Base-by-base conservation (phyloP, 1,140 invertebrate genomes). In the Apis laboriosa region DNA sequence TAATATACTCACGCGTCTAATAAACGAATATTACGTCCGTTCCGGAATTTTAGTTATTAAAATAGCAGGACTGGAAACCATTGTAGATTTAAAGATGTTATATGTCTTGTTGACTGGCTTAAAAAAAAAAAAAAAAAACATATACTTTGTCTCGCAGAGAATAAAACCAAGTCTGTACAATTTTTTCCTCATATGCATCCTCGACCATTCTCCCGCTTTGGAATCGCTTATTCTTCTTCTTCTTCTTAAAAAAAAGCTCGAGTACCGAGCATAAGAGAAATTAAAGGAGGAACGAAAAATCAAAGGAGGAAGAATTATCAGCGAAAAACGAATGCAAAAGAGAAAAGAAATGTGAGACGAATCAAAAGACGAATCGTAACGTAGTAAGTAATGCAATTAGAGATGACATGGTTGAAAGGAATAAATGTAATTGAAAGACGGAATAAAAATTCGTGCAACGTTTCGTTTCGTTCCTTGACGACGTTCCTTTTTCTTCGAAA, bases 151-250 rank as follows among this genome's bases (percentile, higher is more conserved):
- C 86, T 88, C 80, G 28, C 64, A 83, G 64, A 81, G 68, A 88
- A 88, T 88, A 88, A 88, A 43, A 88, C 55, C 24, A 28, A 76
- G 67, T 66, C 77, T 11, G 77, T 80, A 83, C 58, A 56, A 76
- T 24, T n/a, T 21, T 15, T 53, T 76, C 43, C 34, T n/a, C 12
- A 17, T 58, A 15, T 13, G 9, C 43, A n/a, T 78, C 34, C 55
- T 11, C n/a, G 1, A 28, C 55, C 61, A 76, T 28, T 43, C 24
- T 49, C 21, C 55, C 9, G 8, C 1, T 34, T 34, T 9, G 17
- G 19, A n/a, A 9, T 67, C 64, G 64, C 9, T 67, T 21, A 19
- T 24, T 51, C 34, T 34, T 34, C 34, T 34, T 28, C 28, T 34
- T 34, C 34, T 34, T 9, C 15, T 15, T 43, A 11, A 72, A 24